phyloP scores from a whole-genome alignment of 2,113 vertebrate species.

The Alligator sinensis region DNA sequence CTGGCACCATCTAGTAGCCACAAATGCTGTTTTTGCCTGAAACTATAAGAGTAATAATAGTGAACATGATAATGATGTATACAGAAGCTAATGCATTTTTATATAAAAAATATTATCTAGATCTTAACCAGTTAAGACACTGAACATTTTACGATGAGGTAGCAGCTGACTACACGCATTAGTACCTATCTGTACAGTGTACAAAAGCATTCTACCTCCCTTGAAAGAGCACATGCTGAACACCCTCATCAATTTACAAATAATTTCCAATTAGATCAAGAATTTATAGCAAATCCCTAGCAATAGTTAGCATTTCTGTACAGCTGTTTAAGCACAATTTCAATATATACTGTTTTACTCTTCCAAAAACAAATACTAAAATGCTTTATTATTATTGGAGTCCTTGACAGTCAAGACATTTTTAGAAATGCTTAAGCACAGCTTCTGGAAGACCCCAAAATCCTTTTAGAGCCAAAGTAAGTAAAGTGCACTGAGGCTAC shows the following conservation, averaged over 20 bases:
- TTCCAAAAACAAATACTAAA: not conserved
- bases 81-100: not conserved
- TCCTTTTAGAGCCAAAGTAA: rapidly evolving
- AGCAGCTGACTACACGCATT: not conserved
- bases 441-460: not conserved
- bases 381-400: slow-evolving; percentile 9
- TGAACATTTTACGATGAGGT: not conserved
- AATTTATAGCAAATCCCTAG: not conserved
- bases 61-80: not conserved
- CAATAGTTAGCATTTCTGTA: not conserved
- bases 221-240: not conserved
- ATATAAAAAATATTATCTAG: not conserved
- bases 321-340: not conserved
- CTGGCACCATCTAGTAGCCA: slow-evolving; percentile 75
- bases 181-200: not conserved
- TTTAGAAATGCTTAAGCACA: not conserved
- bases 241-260: not conserved
- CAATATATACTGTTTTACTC: not conserved
- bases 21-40: not conserved
- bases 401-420: not conserved
- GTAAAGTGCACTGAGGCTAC: not conserved
- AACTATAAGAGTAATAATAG: not conserved
- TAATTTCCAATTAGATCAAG: not conserved
- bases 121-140: not conserved
- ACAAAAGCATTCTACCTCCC: not conserved